phyloP scores from a whole-genome alignment of 2,888 invertebrate species.

The Heliconius ethilla region DNA sequence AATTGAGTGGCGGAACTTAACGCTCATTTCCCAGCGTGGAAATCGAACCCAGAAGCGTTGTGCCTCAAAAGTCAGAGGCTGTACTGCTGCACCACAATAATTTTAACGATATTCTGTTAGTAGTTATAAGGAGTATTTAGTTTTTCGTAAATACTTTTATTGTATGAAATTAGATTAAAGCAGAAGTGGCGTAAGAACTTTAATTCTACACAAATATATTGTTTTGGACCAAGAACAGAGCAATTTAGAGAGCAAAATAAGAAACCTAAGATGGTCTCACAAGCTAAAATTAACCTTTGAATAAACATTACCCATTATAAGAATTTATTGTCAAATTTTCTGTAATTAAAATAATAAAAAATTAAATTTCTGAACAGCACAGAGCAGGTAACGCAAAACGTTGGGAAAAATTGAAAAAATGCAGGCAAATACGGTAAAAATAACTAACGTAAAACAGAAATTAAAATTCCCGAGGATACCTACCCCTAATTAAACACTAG shows the following conservation, averaged over 20 bases:
- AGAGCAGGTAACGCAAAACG: background rate
- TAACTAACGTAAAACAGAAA: background rate
- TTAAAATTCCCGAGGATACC: conserved; percentile 20
- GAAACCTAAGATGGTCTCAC: background rate
- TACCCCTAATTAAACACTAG: conserved; percentile 25
- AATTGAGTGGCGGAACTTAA: background rate
- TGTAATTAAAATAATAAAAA: background rate
- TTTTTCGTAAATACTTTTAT: too few species aligned
- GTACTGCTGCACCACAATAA: too few species aligned
- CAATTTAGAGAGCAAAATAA: background rate
- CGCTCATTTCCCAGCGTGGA: too few species aligned
- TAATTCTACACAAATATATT: too few species aligned
- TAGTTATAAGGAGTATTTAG: too few species aligned
- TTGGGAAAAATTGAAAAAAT: background rate
- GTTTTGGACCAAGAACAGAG: background rate
- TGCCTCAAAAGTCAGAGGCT: too few species aligned
- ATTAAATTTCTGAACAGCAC: background rate
- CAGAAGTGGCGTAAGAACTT: too few species aligned
- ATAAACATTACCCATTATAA: background rate
- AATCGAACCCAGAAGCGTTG: too few species aligned
- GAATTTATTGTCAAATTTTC: background rate
- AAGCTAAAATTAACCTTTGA: background rate
- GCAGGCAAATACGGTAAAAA: conserved; percentile 8
- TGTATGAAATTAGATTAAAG: too few species aligned
- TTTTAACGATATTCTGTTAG: too few species aligned